These are phyloP conservation scores for Acrobasis repandana DNA, from an alignment of 2,888 invertebrate species.

Conservation along the genomic window DNA sequence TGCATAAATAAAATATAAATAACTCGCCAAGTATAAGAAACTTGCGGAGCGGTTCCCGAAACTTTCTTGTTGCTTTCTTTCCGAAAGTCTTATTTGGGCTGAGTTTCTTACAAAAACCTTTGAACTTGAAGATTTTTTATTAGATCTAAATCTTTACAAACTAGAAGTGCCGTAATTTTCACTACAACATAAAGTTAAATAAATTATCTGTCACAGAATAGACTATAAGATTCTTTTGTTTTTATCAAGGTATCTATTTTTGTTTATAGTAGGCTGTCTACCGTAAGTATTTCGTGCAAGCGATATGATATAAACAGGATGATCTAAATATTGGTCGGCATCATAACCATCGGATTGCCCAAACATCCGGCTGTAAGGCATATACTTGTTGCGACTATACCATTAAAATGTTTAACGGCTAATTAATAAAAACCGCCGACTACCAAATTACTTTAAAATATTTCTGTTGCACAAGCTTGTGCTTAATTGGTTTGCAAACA, in stretches of 20 bases:
- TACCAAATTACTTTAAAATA: slow-evolving; percentile 5
- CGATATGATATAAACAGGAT: slow-evolving; percentile 18
- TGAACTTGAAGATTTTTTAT: too few species aligned
- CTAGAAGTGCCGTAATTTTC: too few species aligned
- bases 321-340: slow-evolving; percentile 19
- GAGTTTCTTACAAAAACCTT: too few species aligned
- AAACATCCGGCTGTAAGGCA: slow-evolving; percentile 14
- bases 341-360: slow-evolving; percentile 11
- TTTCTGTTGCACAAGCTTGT: background rate
- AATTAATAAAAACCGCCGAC: slow-evolving; percentile 6
- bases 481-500: slow-evolving; percentile 1
- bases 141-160: too few species aligned
- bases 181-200: too few species aligned
- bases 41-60: too few species aligned
- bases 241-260: slow-evolving; percentile 5
- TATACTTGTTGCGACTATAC: background rate
- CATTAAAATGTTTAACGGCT: slow-evolving; percentile 14
- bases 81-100: too few species aligned
- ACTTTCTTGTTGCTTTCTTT: too few species aligned
- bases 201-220: too few species aligned
- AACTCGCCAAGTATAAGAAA: too few species aligned
- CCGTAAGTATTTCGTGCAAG: slow-evolving; percentile 16
- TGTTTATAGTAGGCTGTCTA: slow-evolving; percentile 5
- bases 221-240: background rate
- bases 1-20: too few species aligned